phyloP scores from a whole-genome alignment of 1,140 invertebrate genomes.

The Procambarus clarkii region DNA sequence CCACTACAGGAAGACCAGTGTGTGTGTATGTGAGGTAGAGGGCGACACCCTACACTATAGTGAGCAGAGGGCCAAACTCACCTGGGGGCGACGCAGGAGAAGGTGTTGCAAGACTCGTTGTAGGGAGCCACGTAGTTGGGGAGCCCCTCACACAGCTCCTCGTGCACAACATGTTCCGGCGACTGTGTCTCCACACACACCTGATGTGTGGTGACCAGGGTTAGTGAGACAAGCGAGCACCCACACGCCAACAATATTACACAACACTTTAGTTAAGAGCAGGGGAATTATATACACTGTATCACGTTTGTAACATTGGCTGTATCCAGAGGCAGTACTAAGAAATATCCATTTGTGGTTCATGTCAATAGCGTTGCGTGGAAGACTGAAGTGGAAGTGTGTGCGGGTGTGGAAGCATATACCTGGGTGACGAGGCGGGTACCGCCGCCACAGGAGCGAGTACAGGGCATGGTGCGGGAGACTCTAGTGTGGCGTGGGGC shows the following conservation, averaged over 20 bases:
- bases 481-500: conserved; percentile 17
- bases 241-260: neutral
- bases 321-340: too few species aligned
- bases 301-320: too few species aligned
- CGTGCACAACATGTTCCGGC: neutral
- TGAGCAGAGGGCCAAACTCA: neutral
- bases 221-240: neutral
- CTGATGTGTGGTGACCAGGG: neutral
- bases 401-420: neutral
- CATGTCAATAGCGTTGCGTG: too few species aligned
- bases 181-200: conserved; percentile 24
- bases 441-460: conserved; percentile 26
- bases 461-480: neutral
- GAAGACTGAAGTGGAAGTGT: neutral
- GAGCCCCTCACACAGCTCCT: conserved; percentile 14
- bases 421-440: conserved; percentile 39
- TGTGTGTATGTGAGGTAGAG: neutral
- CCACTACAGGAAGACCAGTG: neutral
- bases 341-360: too few species aligned
- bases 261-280: too few species aligned
- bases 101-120: conserved; percentile 37
- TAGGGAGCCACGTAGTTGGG: conserved; percentile 34
- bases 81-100: conserved; percentile 21
- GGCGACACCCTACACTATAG: too few species aligned
- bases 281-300: too few species aligned